Base-by-base conservation (phyloP, 37 sponge, comb jelly and placozoan species). In the Geodia barretti region DNA sequence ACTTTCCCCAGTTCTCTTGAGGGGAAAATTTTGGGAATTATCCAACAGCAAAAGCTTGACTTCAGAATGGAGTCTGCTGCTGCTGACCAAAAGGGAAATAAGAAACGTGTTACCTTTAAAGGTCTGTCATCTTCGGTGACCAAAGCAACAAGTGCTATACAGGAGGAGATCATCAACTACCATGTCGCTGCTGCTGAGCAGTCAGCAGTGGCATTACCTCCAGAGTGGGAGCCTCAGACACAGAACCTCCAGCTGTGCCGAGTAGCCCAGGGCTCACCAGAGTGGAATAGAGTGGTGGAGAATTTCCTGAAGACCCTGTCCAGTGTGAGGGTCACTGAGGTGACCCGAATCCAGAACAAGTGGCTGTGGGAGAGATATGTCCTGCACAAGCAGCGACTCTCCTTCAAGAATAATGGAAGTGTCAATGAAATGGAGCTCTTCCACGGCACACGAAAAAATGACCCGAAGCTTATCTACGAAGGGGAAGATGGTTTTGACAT, bases 401-500 rank as follows among this genome's bases (percentile, higher is more conserved):
- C 82, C 5, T 37, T 70, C 25, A 93, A 93, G 88, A 93, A 90
- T 62, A 40, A 72, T 39, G 84, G 84, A 38, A 42, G 21, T 23
- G 73, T 80, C 33, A 89, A 93, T 74, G 94, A 93, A 66, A 76
- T 69, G 43, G 81, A 86, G 40, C 64, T 93, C 39, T 93, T 90
- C 66, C 94, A 93, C 71, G 94, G 94, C 1, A 93, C 94, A 43
- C 73, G 94, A 31, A 60, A 42, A n/a, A 93, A 86, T 68, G 74
- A 76, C 26, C 94, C 94, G 19, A 81, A 70, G 29, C 43, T 29
- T 11, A 90, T 93, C 31, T 93, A 93, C 76, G 84, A 83, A 34
- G 80, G 80, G 32, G 94, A 90, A 34, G 78, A 90, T 54, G 90
- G 90, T 4, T 93, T 93, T 91, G 95, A 95, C 76, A 88, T 90